These are phyloP conservation scores for Tipula confusa DNA, from an alignment of 2,888 invertebrate species.

Conservation along the genomic window DNA sequence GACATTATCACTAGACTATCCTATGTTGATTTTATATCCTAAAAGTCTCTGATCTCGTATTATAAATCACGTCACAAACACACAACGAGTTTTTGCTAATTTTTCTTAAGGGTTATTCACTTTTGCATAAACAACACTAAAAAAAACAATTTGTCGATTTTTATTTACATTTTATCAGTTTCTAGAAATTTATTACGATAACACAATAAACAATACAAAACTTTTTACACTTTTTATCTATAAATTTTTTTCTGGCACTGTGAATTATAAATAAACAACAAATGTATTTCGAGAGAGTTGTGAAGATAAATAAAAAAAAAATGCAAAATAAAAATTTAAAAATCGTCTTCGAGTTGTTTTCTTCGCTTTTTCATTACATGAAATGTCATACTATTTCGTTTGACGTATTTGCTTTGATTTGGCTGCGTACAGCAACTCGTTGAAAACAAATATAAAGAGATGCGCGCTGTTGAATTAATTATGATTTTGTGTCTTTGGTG, in stretches of 20 bases:
- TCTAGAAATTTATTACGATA: neutral
- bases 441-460: neutral
- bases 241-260: neutral
- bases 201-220: neutral
- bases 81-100: neutral
- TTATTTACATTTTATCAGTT: neutral
- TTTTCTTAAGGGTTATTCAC: neutral
- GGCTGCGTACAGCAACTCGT: neutral
- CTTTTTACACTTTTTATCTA: neutral
- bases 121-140: neutral
- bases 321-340: neutral
- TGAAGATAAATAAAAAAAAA: conserved; percentile 20
- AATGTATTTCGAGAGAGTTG: neutral
- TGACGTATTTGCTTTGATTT: neutral
- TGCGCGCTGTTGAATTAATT: neutral
- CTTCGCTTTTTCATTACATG: neutral
- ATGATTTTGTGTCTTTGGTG: neutral
- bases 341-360: neutral
- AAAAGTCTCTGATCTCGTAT: neutral
- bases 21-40: conserved; percentile 32
- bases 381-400: neutral
- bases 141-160: neutral
- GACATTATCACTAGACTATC: no score
- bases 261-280: conserved; percentile 25
- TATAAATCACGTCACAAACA: neutral